Evolutionary conservation across 2,113 vertebrate species (phyloP).

Genomic region (Poeciliopsis retropinna): DNA sequence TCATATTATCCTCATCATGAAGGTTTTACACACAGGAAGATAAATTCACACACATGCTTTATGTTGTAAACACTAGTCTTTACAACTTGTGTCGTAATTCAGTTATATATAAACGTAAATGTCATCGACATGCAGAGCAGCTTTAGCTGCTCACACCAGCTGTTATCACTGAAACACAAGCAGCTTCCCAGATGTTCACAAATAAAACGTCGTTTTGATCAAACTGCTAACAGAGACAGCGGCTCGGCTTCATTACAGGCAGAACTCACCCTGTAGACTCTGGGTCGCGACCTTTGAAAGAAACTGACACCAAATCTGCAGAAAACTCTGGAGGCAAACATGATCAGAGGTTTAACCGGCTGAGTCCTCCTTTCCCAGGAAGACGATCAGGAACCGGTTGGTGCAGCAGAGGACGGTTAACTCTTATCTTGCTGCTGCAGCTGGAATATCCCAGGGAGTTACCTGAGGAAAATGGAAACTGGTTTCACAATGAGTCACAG

Average conservation of each 20-base stretch:
- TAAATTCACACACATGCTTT: background rate
- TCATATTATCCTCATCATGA: background rate
- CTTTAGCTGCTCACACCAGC: no score
- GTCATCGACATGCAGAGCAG: background rate
- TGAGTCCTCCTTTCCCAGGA: background rate
- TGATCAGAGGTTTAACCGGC: background rate
- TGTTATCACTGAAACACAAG: background rate
- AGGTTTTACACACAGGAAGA: background rate
- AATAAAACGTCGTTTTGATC: background rate
- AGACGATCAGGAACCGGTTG: background rate
- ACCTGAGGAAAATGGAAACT: background rate
- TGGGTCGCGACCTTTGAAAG: background rate
- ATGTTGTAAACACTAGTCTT: background rate
- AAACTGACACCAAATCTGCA: background rate
- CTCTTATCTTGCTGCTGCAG: background rate
- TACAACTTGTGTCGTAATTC: background rate
- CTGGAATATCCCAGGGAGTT: background rate
- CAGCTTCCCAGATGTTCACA: background rate
- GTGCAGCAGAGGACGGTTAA: background rate
- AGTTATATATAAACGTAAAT: background rate
- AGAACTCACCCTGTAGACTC: slow-evolving; percentile 17
- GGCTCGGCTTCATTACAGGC: background rate
- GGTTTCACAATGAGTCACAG: no score
- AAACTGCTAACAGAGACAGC: background rate
- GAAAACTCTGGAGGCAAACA: slow-evolving; percentile 9